Percentiles rank a stretch among this genome's conserved stretches.
phyloP scores from a whole-genome alignment of 2,113 vertebrate genomes.

The Columba livia region DNA sequence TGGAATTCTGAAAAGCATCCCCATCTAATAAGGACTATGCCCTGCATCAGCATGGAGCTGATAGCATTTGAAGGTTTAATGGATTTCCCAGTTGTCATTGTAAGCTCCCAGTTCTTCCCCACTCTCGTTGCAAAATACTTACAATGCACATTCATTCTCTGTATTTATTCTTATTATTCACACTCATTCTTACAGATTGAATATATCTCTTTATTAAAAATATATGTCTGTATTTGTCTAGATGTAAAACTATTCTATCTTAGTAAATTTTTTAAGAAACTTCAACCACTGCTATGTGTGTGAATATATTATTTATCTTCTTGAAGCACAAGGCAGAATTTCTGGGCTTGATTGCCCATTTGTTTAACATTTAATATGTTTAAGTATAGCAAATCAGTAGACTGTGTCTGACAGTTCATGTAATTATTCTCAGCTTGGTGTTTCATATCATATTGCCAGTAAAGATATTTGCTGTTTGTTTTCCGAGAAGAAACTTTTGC shows the following conservation, averaged over 20 bases:
- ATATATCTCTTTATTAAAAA: neutral
- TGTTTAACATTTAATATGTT: neutral
- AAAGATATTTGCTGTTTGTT: neutral
- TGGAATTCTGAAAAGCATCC: neutral
- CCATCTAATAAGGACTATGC: neutral
- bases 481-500: neutral
- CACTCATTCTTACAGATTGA: neutral
- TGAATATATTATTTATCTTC: neutral
- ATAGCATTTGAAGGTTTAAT: neutral
- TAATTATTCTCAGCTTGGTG: neutral
- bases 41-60: neutral
- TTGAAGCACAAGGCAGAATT: neutral
- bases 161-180: neutral
- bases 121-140: neutral
- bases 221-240: neutral
- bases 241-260: neutral
- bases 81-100: neutral
- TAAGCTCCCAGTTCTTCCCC: neutral
- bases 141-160: neutral
- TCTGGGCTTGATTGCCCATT: neutral
- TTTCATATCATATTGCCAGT: neutral
- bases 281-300: neutral
- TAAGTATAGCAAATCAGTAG: neutral
- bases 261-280: neutral
- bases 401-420: neutral